Conservation (phyloP, 64 coral and sea anemone species). For the Montipora efflorescens region DNA sequence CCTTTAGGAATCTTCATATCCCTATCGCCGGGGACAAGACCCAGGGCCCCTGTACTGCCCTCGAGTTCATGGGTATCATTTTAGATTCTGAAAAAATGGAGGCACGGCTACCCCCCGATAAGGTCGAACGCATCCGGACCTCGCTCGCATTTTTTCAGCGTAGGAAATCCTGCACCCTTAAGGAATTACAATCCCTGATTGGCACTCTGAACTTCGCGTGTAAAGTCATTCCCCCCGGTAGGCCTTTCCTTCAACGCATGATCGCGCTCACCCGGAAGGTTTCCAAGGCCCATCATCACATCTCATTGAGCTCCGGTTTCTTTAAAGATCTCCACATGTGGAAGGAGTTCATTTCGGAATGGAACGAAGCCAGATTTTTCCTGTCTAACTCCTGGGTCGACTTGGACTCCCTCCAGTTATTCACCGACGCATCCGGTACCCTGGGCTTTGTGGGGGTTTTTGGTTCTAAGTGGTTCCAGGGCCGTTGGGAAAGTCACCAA, state of each 20-base stretch:
- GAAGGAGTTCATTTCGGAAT: not conserved
- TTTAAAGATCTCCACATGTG: too few relatives aligned
- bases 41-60: not conserved
- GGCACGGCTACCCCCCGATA: not conserved
- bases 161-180: too few relatives aligned
- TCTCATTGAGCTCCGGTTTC: too few relatives aligned
- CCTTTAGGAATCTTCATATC: too few relatives aligned
- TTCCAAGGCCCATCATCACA: not conserved
- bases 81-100: constrained; percentile 26
- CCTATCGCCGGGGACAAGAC: too few relatives aligned
- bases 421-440: constrained; percentile 69
- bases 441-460: constrained; percentile 23
- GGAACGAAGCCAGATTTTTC: not conserved
- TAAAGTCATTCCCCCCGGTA: too few relatives aligned
- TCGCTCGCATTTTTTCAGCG: not conserved
- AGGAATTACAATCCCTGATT: too few relatives aligned
- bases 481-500: too few relatives aligned
- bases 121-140: not conserved
- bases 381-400: not conserved
- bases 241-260: constrained; percentile 14
- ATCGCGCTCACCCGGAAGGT: not conserved
- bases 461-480: too few relatives aligned
- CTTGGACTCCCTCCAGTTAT: not conserved
- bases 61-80: not conserved
- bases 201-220: too few relatives aligned